phyloP scores from a whole-genome alignment of 2,888 invertebrate genomes.

The Plagiodera versicolora region DNA sequence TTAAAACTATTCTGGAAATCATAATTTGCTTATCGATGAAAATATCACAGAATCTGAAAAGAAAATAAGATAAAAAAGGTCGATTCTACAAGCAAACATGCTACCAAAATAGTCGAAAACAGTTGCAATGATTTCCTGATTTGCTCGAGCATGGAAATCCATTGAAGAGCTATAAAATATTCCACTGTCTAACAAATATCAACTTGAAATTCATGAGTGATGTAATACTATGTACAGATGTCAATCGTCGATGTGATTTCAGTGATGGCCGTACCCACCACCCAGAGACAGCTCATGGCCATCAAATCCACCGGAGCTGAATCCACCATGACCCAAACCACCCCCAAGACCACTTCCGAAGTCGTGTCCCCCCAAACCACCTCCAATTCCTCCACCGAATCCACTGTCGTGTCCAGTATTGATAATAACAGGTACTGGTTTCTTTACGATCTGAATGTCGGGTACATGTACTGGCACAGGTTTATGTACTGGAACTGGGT shows the following conservation, averaged over 20 bases:
- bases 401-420: conserved; percentile 41
- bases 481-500: conserved; percentile 54
- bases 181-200: neutral
- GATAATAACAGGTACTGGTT: conserved; percentile 55
- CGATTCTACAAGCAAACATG: conserved; percentile 22
- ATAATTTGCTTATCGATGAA: conserved; percentile 16
- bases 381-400: conserved; percentile 32
- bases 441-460: conserved; percentile 58
- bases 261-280: conserved; percentile 37
- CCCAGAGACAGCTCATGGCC: conserved; percentile 28
- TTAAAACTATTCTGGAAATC: conserved; percentile 21
- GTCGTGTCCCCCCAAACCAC: too few species aligned
- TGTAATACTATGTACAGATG: conserved; percentile 3
- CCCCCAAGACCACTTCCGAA: too few species aligned
- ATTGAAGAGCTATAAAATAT: conserved; percentile 31
- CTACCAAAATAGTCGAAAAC: conserved; percentile 24
- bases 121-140: conserved; percentile 25
- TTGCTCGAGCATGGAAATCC: conserved; percentile 13
- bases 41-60: conserved; percentile 22
- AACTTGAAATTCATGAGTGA: neutral
- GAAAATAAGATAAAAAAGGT: neutral
- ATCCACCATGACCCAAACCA: conserved; percentile 31
- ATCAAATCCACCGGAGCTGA: conserved; percentile 31
- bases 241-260: conserved; percentile 14
- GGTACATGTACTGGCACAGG: conserved; percentile 55